Conservation (phyloP, 2,797 vertebrate genomes). For the Rhodeus uyekii region DNA sequence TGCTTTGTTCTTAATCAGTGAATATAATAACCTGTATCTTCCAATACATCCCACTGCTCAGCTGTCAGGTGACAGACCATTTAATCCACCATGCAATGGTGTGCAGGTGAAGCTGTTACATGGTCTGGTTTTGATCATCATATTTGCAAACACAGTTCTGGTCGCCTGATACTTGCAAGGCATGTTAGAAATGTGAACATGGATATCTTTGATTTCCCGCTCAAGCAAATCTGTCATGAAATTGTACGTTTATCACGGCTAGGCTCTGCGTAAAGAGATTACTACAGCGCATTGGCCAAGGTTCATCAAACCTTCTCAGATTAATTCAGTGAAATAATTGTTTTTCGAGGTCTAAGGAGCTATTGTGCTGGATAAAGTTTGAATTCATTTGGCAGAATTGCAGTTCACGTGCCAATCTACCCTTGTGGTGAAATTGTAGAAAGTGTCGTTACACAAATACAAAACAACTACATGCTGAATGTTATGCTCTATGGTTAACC, state of each 20-base stretch:
- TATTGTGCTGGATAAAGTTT: constrained; percentile 6
- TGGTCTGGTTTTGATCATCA: not conserved
- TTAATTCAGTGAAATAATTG: not conserved
- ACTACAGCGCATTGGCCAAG: not conserved
- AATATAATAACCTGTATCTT: not conserved
- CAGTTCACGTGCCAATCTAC: not conserved
- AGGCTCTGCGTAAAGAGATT: constrained; percentile 4
- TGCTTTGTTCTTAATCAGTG: constrained; percentile 36
- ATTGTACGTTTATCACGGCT: constrained; percentile 22
- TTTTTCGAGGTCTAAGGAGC: not conserved
- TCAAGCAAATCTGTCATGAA: constrained; percentile 18
- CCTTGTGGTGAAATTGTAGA: not conserved
- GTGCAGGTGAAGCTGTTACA: not conserved
- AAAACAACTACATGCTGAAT: not conserved
- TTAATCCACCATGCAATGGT: not conserved
- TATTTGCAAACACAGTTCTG: not conserved
- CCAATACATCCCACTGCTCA: not conserved
- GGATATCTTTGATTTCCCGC: constrained; percentile 70
- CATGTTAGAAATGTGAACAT: constrained; percentile 63
- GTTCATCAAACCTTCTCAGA: constrained; percentile 2
- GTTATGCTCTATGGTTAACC: constrained; percentile 1
- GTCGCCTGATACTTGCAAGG: constrained; percentile 51
- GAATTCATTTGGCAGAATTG: not conserved
- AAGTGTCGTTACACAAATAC: not conserved
- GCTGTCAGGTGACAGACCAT: not conserved